A percentile compares a stretch with the other conserved stretches of the same genome.
phyloP scores from a whole-genome alignment of 1,140 invertebrate genomes.

The Olivierus martensii region DNA sequence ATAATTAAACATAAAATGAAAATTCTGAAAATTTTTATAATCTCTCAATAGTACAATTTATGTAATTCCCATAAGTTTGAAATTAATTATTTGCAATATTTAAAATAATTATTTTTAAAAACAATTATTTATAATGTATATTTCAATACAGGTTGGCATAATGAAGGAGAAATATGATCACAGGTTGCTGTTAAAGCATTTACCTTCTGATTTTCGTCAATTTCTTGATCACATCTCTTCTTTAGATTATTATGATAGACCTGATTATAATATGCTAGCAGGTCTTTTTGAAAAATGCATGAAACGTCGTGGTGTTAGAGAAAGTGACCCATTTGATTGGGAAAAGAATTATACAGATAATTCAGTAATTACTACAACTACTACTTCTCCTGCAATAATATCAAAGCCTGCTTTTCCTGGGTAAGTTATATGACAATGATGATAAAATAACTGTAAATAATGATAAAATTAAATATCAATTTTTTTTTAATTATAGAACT shows the following conservation, averaged over 20 bases:
- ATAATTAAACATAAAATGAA: too few relatives aligned
- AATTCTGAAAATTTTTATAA: too few relatives aligned
- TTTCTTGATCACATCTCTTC: conserved; percentile 85
- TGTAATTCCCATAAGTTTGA: too few relatives aligned
- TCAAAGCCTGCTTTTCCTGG: conserved; percentile 17
- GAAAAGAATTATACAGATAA: conserved; percentile 40
- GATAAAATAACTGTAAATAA: neutral
- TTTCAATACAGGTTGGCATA: conserved; percentile 47
- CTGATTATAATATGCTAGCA: conserved; percentile 55
- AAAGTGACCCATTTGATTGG: conserved; percentile 85
- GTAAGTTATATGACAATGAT: neutral
- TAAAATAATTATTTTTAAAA: too few relatives aligned
- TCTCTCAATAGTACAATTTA: too few relatives aligned
- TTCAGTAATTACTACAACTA: conserved; percentile 25
- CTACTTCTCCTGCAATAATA: conserved; percentile 26
- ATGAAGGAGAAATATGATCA: conserved; percentile 98
- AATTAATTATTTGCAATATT: too few relatives aligned
- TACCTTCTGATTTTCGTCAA: conserved; percentile 84
- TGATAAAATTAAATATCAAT: conserved; percentile 12
- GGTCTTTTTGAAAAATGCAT: conserved; percentile 81
- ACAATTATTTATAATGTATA: too few relatives aligned
- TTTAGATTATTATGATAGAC: conserved; percentile 82
- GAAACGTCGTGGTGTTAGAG: conserved; percentile 75
- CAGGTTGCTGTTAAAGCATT: conserved; percentile 74
- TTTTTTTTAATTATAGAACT: conserved; percentile 27